Conservation (phyloP, 2,797 vertebrate species). For the Coluber constrictor region DNA sequence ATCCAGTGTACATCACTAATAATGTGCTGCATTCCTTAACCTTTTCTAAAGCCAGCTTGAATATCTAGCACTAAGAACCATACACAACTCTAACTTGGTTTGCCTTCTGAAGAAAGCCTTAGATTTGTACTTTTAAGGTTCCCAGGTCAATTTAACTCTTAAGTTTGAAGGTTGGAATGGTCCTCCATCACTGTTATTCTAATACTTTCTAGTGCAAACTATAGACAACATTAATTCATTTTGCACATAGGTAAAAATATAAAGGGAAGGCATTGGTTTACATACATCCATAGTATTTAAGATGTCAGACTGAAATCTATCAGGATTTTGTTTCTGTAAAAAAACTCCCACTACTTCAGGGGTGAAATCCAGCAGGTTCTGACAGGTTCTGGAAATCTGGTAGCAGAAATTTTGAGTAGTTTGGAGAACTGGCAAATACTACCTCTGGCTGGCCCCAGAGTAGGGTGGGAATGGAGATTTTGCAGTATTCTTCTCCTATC, state of each 20-base stretch:
- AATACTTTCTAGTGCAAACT: background rate
- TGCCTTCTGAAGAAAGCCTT: background rate
- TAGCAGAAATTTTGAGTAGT: too few species aligned
- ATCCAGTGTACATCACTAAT: background rate
- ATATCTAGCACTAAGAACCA: background rate
- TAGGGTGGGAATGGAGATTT: too few species aligned
- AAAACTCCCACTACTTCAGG: background rate
- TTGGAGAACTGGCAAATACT: too few species aligned
- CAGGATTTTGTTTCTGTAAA: background rate
- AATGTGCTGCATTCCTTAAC: background rate
- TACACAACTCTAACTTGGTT: background rate
- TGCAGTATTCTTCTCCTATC: too few species aligned
- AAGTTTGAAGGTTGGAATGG: background rate
- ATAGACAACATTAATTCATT: background rate
- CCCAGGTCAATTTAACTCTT: background rate
- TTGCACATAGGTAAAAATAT: background rate
- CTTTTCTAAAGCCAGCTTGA: background rate
- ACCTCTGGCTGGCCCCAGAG: too few species aligned
- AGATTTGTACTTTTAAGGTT: background rate
- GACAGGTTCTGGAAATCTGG: too few species aligned
- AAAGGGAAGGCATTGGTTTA: background rate
- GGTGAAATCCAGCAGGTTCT: too few species aligned
- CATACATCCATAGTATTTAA: background rate
- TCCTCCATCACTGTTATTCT: background rate
- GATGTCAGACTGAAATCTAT: background rate